These are phyloP conservation scores for Aphaenogaster rudis DNA, from an alignment of 1,140 invertebrate genomes.

Conservation along the genomic window DNA sequence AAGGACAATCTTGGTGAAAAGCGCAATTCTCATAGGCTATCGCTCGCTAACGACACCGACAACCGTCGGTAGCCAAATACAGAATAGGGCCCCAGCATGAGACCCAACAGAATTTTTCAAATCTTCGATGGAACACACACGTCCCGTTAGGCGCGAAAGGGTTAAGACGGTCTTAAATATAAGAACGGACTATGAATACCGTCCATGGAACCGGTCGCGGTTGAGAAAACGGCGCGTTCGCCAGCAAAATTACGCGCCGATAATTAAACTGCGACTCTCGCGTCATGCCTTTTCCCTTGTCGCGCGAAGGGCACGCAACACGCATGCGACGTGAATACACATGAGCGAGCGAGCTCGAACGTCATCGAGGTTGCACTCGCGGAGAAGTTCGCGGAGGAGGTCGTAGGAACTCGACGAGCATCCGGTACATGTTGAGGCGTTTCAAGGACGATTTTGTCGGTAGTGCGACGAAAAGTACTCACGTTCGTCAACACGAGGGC, in stretches of 20 bases:
- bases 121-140: no score
- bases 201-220: no score
- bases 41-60: no score
- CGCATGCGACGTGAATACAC: neutral
- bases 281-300: conserved; percentile 13
- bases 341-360: neutral
- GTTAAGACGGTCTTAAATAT: no score
- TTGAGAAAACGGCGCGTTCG: neutral
- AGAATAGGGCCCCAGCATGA: no score
- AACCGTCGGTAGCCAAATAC: no score
- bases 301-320: neutral
- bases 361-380: neutral
- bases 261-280: conserved; percentile 37
- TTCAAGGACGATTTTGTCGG: neutral
- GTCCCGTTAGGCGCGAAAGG: no score
- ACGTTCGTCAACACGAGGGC: neutral
- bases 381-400: neutral
- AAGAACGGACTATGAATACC: no score
- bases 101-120: no score
- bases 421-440: neutral
- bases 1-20: no score
- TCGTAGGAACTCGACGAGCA: neutral
- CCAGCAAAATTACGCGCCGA: neutral
- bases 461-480: neutral
- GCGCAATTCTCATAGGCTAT: no score